phyloP scores from a whole-genome alignment of 2,888 invertebrate species.

The Physocephala rufipes region DNA sequence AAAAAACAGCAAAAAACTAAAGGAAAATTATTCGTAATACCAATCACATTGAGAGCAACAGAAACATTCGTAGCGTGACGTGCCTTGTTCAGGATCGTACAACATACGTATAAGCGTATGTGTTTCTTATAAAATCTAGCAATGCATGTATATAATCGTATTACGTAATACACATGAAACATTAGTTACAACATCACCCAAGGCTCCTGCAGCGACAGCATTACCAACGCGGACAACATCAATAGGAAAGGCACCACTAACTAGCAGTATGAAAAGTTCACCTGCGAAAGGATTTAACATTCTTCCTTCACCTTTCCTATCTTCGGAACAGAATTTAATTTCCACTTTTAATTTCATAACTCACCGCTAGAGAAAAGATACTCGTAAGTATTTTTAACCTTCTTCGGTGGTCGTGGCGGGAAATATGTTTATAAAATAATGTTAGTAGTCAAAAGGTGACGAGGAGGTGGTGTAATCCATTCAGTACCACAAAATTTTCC shows the following conservation, averaged over 20 bases:
- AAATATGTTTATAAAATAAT: background rate
- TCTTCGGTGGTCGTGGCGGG: slow-evolving; percentile 2
- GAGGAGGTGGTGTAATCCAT: background rate
- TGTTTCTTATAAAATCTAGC: background rate
- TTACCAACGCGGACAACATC: no score
- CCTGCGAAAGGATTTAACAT: no score
- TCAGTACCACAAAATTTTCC: background rate
- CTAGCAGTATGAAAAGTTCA: no score
- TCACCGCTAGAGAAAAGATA: background rate
- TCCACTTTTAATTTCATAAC: slow-evolving; percentile 26
- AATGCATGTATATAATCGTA: no score
- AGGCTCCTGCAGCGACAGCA: no score
- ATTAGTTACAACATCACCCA: no score
- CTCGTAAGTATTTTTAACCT: slow-evolving; percentile 18
- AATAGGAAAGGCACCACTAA: no score
- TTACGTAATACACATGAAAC: no score
- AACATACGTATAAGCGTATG: background rate
- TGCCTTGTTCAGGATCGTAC: background rate
- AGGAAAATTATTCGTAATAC: no score
- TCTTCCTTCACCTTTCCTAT: background rate
- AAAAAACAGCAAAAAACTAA: no score
- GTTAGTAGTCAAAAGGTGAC: no score
- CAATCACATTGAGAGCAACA: slow-evolving; percentile 29
- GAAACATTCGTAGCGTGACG: slow-evolving; percentile 25
- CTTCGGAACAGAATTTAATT: slow-evolving; percentile 17